phyloP scores from a whole-genome alignment of 2,888 invertebrate species.

The Melinopterus prodromus region DNA sequence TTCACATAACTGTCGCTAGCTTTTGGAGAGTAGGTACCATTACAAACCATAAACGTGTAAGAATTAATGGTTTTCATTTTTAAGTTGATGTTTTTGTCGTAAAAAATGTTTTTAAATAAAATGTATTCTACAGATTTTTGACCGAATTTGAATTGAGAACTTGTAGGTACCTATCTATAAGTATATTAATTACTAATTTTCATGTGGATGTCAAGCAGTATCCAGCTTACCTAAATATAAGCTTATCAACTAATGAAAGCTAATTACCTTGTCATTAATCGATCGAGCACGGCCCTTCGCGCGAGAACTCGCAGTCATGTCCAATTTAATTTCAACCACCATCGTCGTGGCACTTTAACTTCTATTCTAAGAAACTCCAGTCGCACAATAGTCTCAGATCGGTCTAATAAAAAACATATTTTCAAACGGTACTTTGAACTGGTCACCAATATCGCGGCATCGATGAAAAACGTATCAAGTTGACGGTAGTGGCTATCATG shows the following conservation, averaged over 20 bases:
- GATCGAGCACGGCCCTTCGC: background rate
- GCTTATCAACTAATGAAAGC: background rate
- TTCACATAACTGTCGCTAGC: background rate
- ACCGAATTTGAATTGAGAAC: too few species aligned
- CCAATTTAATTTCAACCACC: background rate
- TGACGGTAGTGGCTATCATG: conserved; percentile 47
- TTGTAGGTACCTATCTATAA: background rate
- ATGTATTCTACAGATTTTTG: too few species aligned
- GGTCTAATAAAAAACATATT: background rate
- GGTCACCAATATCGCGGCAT: conserved; percentile 29
- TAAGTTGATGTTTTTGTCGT: background rate
- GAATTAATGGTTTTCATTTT: background rate
- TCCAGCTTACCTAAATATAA: background rate
- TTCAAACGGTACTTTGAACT: conserved; percentile 11
- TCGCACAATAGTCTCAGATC: conserved; percentile 6
- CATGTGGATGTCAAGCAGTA: too few species aligned
- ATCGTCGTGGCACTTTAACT: conserved; percentile 4
- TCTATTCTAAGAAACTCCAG: background rate
- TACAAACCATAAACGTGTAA: background rate
- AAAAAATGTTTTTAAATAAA: background rate
- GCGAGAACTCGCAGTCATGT: background rate
- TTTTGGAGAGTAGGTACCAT: background rate
- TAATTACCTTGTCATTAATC: conserved; percentile 4
- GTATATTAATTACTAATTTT: too few species aligned
- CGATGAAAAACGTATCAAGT: conserved; percentile 45